phyloP scores from a whole-genome alignment of 2,797 vertebrate species.

The Helarctos malayanus region DNA sequence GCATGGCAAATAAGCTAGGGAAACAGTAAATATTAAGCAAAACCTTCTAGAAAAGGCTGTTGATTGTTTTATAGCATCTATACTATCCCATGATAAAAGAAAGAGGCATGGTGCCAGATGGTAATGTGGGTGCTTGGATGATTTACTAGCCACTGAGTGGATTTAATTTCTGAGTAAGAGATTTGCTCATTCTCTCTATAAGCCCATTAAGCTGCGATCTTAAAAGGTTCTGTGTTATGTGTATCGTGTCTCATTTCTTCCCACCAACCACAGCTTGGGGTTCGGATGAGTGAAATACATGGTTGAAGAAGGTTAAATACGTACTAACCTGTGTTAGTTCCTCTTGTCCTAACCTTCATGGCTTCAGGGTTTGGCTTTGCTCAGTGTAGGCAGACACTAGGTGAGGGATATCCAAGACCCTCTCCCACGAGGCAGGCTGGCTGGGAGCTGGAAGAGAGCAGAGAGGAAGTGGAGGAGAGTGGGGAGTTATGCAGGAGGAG shows the following conservation, averaged over 20 bases:
- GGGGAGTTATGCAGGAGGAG: background rate
- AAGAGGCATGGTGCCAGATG: slow-evolving; percentile 27
- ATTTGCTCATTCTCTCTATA: background rate
- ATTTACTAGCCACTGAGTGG: background rate
- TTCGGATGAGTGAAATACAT: background rate
- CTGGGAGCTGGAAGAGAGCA: background rate
- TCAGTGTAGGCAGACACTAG: background rate
- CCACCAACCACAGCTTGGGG: background rate
- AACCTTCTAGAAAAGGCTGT: background rate
- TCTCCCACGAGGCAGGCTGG: background rate
- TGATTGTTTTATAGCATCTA: slow-evolving; percentile 39
- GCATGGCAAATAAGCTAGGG: background rate
- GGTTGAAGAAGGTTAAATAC: background rate
- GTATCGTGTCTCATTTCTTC: background rate
- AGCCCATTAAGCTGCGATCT: background rate
- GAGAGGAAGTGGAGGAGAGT: background rate
- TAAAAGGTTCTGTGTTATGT: background rate
- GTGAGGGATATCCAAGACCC: background rate
- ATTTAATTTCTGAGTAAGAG: slow-evolving; percentile 45
- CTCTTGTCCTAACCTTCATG: background rate
- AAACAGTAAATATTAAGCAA: background rate
- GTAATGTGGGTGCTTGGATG: background rate
- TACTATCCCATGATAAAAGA: background rate
- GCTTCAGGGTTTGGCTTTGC: background rate
- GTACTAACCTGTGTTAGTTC: background rate